Conservation (phyloP, 1,140 invertebrate species). For the Leptonema lineaticorne region DNA sequence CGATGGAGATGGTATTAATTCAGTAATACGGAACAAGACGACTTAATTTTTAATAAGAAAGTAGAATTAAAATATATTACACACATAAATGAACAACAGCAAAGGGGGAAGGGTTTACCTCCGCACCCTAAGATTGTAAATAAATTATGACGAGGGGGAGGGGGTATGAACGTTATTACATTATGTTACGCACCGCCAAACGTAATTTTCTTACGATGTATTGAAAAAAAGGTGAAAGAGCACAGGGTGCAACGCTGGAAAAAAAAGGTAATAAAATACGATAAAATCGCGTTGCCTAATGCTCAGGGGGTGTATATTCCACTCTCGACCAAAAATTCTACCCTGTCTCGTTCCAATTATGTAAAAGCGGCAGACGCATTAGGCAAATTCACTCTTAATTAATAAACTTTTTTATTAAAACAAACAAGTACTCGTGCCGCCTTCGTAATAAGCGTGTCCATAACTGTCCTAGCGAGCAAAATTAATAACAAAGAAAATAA, state of each 20-base stretch:
- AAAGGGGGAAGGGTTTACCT: too few species aligned
- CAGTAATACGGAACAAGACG: too few species aligned
- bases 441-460: conserved; percentile 17
- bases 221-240: not conserved
- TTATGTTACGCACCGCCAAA: not conserved
- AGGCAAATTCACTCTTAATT: conserved; percentile 36
- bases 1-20: too few species aligned
- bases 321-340: not conserved
- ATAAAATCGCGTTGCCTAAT: conserved; percentile 22
- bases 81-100: too few species aligned
- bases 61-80: too few species aligned
- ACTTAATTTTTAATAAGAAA: too few species aligned
- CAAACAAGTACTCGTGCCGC: conserved; percentile 30
- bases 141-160: not conserved
- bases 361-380: conserved; percentile 33
- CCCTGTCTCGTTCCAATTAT: conserved; percentile 29
- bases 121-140: not conserved
- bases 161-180: not conserved
- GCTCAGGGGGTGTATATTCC: not conserved
- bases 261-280: conserved; percentile 2
- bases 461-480: conserved; percentile 9
- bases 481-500: conserved; percentile 9
- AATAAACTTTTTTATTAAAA: conserved; percentile 35
- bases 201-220: not conserved
- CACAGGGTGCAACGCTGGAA: not conserved